phyloP scores from a whole-genome alignment of 2,113 vertebrate species.

The Sardina pilchardus region DNA sequence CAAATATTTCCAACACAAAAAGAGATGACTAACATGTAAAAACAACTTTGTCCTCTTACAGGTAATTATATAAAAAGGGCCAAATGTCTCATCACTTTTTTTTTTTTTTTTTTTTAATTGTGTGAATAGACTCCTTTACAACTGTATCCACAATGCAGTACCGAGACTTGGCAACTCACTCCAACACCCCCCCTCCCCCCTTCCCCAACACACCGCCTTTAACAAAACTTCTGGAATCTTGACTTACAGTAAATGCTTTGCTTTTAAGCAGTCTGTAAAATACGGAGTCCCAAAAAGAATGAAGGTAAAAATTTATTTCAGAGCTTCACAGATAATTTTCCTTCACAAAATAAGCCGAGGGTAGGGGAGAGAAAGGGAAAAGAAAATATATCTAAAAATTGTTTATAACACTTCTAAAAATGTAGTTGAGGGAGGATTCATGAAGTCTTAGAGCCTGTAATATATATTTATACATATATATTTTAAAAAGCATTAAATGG shows the following conservation, averaged over 20 bases:
- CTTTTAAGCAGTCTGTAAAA: slow-evolving; percentile 56
- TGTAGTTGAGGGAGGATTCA: slow-evolving; percentile 3
- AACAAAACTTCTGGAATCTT: slow-evolving; percentile 43
- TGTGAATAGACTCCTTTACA: slow-evolving; percentile 77
- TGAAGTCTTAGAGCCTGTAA: slow-evolving; percentile 11
- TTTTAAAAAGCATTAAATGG: slow-evolving; percentile 55
- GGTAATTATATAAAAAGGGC: slow-evolving; percentile 79
- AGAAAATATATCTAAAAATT: slow-evolving; percentile 4
- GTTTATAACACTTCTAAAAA: slow-evolving; percentile 1
- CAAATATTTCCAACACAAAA: slow-evolving; percentile 77
- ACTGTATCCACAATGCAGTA: slow-evolving; percentile 55
- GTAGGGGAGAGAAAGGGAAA: background rate
- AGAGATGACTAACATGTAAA: slow-evolving; percentile 79
- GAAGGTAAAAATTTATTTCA: slow-evolving; percentile 65
- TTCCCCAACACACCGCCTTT: slow-evolving; percentile 20
- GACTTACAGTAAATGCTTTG: slow-evolving; percentile 53
- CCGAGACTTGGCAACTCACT: slow-evolving; percentile 51
- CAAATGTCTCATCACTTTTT: slow-evolving; percentile 67
- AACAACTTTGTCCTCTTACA: slow-evolving; percentile 65
- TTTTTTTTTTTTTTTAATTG: too few species aligned
- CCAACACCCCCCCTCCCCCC: slow-evolving; percentile 56
- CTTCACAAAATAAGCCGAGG: slow-evolving; percentile 54
- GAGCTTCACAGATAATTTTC: slow-evolving; percentile 65
- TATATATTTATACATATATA: slow-evolving; percentile 28
- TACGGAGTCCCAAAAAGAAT: slow-evolving; percentile 60